phyloP scores from a whole-genome alignment of 1,140 invertebrate genomes.

The Artemia franciscana region DNA sequence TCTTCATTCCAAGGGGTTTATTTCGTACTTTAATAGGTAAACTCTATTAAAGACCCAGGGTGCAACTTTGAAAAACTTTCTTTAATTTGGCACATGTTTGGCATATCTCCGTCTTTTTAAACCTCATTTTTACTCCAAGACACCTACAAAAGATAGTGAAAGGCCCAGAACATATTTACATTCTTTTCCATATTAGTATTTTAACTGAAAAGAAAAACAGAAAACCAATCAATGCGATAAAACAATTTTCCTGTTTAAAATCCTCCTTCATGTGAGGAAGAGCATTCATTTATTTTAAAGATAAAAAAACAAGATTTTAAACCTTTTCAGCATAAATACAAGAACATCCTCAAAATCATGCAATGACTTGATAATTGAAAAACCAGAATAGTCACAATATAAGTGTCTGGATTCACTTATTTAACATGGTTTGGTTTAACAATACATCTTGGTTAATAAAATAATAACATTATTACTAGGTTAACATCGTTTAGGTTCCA shows the following conservation, averaged over 20 bases:
- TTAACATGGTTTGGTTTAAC: too few relatives aligned
- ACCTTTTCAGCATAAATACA: too few relatives aligned
- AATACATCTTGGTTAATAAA: too few relatives aligned
- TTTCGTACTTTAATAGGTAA: slow-evolving; percentile 84
- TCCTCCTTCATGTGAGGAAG: neutral
- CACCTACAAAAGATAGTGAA: slow-evolving; percentile 98
- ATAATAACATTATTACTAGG: too few relatives aligned
- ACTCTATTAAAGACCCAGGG: slow-evolving; percentile 93
- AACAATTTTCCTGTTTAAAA: neutral
- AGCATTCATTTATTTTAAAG: too few relatives aligned
- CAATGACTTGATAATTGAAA: too few relatives aligned
- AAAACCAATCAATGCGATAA: too few relatives aligned
- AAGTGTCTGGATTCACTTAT: too few relatives aligned
- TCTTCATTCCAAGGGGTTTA: slow-evolving; percentile 76
- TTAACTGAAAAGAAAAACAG: slow-evolving; percentile 44
- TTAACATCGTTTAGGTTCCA: too few relatives aligned
- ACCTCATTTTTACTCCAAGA: slow-evolving; percentile 91
- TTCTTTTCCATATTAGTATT: slow-evolving; percentile 93
- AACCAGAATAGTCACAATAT: too few relatives aligned
- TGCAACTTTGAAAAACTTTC: slow-evolving; percentile 98
- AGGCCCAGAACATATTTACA: slow-evolving; percentile 92
- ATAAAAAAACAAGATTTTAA: too few relatives aligned
- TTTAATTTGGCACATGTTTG: slow-evolving; percentile 96
- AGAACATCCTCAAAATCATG: too few relatives aligned
- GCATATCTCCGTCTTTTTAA: slow-evolving; percentile 99